phyloP scores from a whole-genome alignment of 2,797 vertebrate species.

The Neosilurus hyrtlii region DNA sequence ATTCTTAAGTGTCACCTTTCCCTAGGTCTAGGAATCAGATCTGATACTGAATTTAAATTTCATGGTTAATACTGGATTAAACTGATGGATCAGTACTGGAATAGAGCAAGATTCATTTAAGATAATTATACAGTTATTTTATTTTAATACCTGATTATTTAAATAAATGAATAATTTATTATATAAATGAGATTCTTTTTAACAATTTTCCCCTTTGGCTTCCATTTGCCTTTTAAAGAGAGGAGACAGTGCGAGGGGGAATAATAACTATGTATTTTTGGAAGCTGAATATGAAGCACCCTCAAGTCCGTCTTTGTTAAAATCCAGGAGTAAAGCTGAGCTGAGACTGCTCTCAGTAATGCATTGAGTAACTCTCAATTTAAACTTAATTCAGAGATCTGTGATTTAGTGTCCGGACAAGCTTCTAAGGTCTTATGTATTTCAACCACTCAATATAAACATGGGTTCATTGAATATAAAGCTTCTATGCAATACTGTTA shows the following conservation, averaged over 20 bases:
- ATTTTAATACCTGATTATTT: conserved; percentile 2
- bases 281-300: not conserved
- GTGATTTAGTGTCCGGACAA: not conserved
- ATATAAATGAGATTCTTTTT: not conserved
- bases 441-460: not conserved
- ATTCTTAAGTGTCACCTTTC: not conserved
- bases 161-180: not conserved
- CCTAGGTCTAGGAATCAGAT: not conserved
- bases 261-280: not conserved
- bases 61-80: not conserved
- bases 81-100: not conserved
- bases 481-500: not conserved
- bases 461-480: not conserved
- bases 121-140: conserved; percentile 2
- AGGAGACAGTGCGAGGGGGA: not conserved
- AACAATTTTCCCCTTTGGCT: not conserved
- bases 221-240: not conserved
- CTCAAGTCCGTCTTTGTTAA: not conserved
- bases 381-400: not conserved
- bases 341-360: no score
- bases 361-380: not conserved
- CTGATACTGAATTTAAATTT: conserved; percentile 6
- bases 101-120: not conserved
- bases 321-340: not conserved
- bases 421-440: not conserved